A percentile compares a stretch with the other conserved stretches of the same genome.
Evolutionary conservation across 2,888 invertebrate species (phyloP).

Genomic region (Melanchra persicariae): DNA sequence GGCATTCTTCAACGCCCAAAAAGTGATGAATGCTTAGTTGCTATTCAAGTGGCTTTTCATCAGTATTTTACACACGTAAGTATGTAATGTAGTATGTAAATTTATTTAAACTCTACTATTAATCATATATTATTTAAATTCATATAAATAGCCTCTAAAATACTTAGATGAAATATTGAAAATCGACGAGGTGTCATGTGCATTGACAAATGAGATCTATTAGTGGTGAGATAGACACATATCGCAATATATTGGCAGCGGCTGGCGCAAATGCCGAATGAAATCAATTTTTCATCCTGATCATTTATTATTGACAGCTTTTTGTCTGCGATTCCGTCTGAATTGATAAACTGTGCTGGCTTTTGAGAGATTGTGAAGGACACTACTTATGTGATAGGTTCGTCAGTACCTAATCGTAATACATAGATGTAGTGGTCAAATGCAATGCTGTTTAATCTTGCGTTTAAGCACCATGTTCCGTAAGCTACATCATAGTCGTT

Average conservation of each 20-base stretch:
- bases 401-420: conserved; percentile 3
- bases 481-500: background rate
- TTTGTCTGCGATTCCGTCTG: conserved; percentile 51
- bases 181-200: conserved; percentile 47
- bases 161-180: conserved; percentile 43
- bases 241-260: conserved; percentile 53
- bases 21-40: conserved; percentile 4
- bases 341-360: conserved; percentile 36
- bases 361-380: conserved; percentile 21
- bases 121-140: conserved; percentile 50
- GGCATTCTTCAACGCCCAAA: conserved; percentile 1
- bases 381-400: background rate
- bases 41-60: conserved; percentile 36
- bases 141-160: conserved; percentile 28
- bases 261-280: conserved; percentile 41
- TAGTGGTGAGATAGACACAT: conserved; percentile 64
- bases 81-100: conserved; percentile 28
- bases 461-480: too few relatives aligned
- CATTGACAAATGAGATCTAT: conserved; percentile 67
- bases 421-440: background rate
- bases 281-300: conserved; percentile 50
- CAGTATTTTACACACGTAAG: conserved; percentile 29
- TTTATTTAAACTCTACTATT: conserved; percentile 42
- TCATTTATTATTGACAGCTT: conserved; percentile 58
- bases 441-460: background rate